phyloP scores from a whole-genome alignment of 1,140 invertebrate genomes.

The Aphidius gifuensis region DNA sequence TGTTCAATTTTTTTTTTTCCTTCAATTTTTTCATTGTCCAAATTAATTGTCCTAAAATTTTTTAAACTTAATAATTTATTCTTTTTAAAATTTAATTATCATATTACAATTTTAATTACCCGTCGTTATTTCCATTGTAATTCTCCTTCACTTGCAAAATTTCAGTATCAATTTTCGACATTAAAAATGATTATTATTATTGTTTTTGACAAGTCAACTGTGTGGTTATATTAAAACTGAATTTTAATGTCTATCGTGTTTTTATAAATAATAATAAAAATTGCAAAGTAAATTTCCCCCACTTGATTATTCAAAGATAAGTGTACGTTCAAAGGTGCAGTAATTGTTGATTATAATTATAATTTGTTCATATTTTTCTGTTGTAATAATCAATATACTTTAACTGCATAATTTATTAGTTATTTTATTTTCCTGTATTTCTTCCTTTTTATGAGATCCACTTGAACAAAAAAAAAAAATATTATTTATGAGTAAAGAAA shows the following conservation, averaged over 20 bases:
- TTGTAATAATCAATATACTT: too few relatives aligned
- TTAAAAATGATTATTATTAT: constrained; percentile 2
- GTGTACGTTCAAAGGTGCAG: too few relatives aligned
- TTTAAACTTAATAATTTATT: not conserved
- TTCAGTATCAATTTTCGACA: constrained; percentile 11
- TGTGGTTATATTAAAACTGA: too few relatives aligned
- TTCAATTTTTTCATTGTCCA: constrained; percentile 22
- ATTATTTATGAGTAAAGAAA: too few relatives aligned
- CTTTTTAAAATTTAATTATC: not conserved
- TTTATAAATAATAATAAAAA: not conserved
- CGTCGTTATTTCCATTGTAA: constrained; percentile 11
- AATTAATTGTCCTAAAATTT: constrained; percentile 18
- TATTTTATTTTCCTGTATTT: too few relatives aligned
- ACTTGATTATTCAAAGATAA: not conserved
- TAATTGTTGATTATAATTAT: too few relatives aligned
- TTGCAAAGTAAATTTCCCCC: not conserved
- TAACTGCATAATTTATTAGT: too few relatives aligned
- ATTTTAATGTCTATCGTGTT: too few relatives aligned
- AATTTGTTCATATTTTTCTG: too few relatives aligned
- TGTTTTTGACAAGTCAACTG: not conserved
- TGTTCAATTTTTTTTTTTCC: too few relatives aligned
- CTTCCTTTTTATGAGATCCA: too few relatives aligned
- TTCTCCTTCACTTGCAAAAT: constrained; percentile 15
- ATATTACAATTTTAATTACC: not conserved
- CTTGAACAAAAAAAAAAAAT: too few relatives aligned